Evolutionary conservation across 2,797 vertebrate genomes (phyloP).

Genomic region (Knipowitschia caucasica): DNA sequence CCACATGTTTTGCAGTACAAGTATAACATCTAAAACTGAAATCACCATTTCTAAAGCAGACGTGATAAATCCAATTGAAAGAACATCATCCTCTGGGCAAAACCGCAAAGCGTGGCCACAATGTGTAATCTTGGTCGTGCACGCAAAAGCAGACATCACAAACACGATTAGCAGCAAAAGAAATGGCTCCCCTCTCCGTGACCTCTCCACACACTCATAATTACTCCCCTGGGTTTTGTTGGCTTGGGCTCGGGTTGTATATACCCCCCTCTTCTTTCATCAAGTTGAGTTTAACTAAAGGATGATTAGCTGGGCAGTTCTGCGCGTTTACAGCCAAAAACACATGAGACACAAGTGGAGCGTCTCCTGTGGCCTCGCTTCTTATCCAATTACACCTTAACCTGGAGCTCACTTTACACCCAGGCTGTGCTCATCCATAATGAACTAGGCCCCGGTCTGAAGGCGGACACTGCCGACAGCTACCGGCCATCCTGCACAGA

Average conservation of each 20-base stretch:
- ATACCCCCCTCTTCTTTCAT: neutral
- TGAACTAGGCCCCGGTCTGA: conserved; percentile 39
- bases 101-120: conserved; percentile 13
- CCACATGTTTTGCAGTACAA: no score
- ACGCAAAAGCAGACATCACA: conserved; percentile 22
- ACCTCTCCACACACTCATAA: conserved; percentile 7
- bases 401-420: conserved; percentile 57
- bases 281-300: conserved; percentile 22
- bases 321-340: conserved; percentile 27
- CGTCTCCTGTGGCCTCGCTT: conserved; percentile 34
- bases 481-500: conserved; percentile 4
- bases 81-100: conserved; percentile 17
- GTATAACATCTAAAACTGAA: neutral
- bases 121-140: conserved; percentile 25
- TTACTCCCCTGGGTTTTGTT: conserved; percentile 1
- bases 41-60: conserved; percentile 9
- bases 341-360: conserved; percentile 34
- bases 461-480: conserved; percentile 8
- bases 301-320: conserved; percentile 1
- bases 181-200: conserved; percentile 1
- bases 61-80: conserved; percentile 37
- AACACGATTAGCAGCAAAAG: conserved; percentile 43
- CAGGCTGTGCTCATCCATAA: conserved; percentile 61
- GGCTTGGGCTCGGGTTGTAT: neutral
- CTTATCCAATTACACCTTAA: conserved; percentile 64